Evolutionary conservation across 1,140 invertebrate genomes (phyloP), one percentile per base, ranked within the genome.

Genomic region (Pentalonia nigronervosa): DNA sequence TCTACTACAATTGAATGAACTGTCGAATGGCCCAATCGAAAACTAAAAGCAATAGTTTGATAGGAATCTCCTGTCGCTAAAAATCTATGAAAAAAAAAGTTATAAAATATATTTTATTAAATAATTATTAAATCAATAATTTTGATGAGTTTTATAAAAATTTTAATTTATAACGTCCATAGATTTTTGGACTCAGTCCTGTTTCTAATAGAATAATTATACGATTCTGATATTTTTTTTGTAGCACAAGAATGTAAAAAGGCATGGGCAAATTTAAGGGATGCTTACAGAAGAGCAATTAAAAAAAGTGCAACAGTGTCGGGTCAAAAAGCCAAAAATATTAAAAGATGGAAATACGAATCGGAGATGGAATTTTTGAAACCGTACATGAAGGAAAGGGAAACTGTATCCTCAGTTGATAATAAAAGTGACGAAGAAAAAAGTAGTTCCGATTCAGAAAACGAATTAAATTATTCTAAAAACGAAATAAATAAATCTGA

Each of bases 171-270:
- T n/a, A n/a, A n/a, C n/a, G n/a, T n/a, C n/a, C n/a, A n/a, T n/a
- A n/a, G n/a, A n/a, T n/a, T n/a, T n/a, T n/a, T n/a, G n/a, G n/a
- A n/a, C n/a, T n/a, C n/a, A n/a, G n/a, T n/a, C n/a, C n/a, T n/a
- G n/a, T n/a, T n/a, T n/a, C n/a, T n/a, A n/a, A n/a, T n/a, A n/a
- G n/a, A n/a, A n/a, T n/a, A n/a, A n/a, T n/a, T n/a, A n/a, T n/a
- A n/a, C n/a, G n/a, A n/a, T n/a, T n/a, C n/a, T n/a, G n/a, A n/a
- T n/a, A n/a, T n/a, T n/a, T n/a, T n/a, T n/a, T n/a, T 84, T 45
- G 17, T 84, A 84, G 34, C 81, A 84, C 81, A 84, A 84, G 81
- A 84, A 84, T 84, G 81, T 84, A 84, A 84, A 84, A 84, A 84
- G 41, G 81, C n/a, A n/a, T n/a, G n/a, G n/a, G n/a, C n/a, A n/a